Percentiles rank a stretch among this genome's conserved stretches.
These are phyloP conservation scores for Palythoa grandiflora DNA, from an alignment of 92 coral and sea anemone species.

Conservation along the genomic window DNA sequence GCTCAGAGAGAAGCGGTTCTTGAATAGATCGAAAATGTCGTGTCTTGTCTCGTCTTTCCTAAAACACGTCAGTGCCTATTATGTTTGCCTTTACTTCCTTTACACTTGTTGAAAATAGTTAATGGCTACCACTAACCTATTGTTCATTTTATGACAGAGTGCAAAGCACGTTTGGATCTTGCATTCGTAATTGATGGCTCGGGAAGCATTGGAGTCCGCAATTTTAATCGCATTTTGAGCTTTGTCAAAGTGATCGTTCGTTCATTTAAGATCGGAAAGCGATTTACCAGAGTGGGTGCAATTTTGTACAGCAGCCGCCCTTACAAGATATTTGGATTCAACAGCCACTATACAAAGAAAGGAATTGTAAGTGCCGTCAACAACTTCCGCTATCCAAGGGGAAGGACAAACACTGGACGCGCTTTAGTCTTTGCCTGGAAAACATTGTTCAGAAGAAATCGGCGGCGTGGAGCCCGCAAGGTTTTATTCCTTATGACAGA, in stretches of 20 bases:
- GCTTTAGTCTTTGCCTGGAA: conserved; percentile 56
- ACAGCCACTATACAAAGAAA: conserved; percentile 56
- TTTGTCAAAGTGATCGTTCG: conserved; percentile 77
- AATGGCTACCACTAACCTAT: background rate
- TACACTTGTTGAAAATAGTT: background rate
- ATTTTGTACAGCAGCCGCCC: conserved; percentile 71
- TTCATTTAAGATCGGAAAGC: conserved; percentile 70
- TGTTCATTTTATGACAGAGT: conserved; percentile 56
- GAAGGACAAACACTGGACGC: conserved; percentile 59
- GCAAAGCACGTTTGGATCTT: conserved; percentile 74
- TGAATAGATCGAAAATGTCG: too few relatives aligned
- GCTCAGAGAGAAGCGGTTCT: too few relatives aligned
- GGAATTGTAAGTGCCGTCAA: conserved; percentile 59
- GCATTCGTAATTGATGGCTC: conserved; percentile 87
- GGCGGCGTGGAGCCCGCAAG: conserved; percentile 40
- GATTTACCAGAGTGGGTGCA: conserved; percentile 79
- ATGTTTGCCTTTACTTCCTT: background rate
- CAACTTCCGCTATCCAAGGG: conserved; percentile 63
- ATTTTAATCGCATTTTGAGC: conserved; percentile 75
- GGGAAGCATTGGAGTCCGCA: conserved; percentile 77
- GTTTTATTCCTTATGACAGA: conserved; percentile 66
- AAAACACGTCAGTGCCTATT: too few relatives aligned
- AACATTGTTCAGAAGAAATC: conserved; percentile 53
- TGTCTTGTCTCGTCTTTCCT: too few relatives aligned
- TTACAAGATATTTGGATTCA: conserved; percentile 75